Conservation (phyloP, 2,888 invertebrate species). For the Ceramica pisi region DNA sequence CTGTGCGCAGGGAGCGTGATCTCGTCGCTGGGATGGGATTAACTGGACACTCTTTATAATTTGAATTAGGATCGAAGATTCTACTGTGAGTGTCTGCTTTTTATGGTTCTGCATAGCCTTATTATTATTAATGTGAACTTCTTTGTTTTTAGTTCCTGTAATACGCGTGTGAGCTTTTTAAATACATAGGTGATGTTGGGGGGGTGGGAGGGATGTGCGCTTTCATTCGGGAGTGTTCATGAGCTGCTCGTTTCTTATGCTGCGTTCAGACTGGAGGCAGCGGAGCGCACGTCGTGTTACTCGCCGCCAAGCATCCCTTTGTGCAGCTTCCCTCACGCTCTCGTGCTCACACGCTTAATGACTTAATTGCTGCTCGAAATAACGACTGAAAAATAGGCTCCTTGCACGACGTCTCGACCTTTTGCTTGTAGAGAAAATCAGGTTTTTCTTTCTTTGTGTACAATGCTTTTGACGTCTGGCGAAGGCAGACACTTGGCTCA, state of each 20-base stretch:
- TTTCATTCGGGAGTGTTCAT: conserved; percentile 20
- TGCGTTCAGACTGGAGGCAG: conserved; percentile 44
- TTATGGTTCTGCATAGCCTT: background rate
- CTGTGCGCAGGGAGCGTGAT: conserved; percentile 26
- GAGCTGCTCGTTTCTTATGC: conserved; percentile 15
- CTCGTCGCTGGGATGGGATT: conserved; percentile 15
- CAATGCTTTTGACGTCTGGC: conserved; percentile 18
- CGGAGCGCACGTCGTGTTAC: conserved; percentile 19
- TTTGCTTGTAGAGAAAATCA: conserved; percentile 16
- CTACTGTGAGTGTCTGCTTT: background rate
- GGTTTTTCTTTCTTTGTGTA: conserved; percentile 34
- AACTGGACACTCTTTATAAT: background rate
- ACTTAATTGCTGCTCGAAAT: conserved; percentile 65
- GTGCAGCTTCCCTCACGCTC: conserved; percentile 48
- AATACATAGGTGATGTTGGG: too few relatives aligned
- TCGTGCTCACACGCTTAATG: conserved; percentile 58
- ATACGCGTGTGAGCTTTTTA: background rate
- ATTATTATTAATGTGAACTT: background rate
- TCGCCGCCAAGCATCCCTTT: conserved; percentile 56
- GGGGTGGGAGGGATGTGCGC: too few relatives aligned
- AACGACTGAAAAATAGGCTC: conserved; percentile 51
- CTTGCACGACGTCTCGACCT: conserved; percentile 32
- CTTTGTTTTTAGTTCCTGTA: background rate
- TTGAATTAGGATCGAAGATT: conserved; percentile 14
- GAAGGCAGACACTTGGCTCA: conserved; percentile 16